A percentile compares a stretch with the other conserved stretches of the same genome.
Evolutionary conservation across 2,113 vertebrate genomes (phyloP).

Genomic region (Indicator indicator): DNA sequence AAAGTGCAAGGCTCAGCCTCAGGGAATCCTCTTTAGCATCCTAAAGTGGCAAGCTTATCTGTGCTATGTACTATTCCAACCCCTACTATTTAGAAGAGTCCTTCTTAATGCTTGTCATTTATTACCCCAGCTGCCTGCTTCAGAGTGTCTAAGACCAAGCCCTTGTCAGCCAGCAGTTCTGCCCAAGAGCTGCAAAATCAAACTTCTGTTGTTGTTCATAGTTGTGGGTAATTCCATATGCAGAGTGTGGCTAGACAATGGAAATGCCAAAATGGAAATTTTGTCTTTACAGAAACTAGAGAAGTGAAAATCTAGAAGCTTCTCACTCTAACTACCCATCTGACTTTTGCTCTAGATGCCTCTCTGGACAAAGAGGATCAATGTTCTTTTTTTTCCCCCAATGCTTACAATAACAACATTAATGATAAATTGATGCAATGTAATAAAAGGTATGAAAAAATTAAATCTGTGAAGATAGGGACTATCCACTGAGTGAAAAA

Average conservation of each 20-base stretch:
- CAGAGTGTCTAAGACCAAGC: background rate
- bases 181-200: background rate
- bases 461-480: background rate
- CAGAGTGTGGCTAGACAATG: background rate
- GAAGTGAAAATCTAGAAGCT: background rate
- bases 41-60: background rate
- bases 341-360: background rate
- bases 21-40: background rate
- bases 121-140: background rate
- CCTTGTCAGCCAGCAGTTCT: background rate
- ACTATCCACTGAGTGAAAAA: background rate
- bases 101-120: background rate
- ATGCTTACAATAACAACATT: background rate
- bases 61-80: background rate
- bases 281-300: background rate
- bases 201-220: background rate
- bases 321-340: background rate
- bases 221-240: background rate
- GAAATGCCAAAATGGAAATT: background rate
- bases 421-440: background rate
- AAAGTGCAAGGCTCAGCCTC: background rate
- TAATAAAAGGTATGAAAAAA: background rate
- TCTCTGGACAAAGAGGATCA: background rate
- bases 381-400: background rate
- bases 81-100: background rate